These are phyloP conservation scores for Thermophis baileyi DNA, from an alignment of 2,113 vertebrate genomes.

Conservation along the genomic window DNA sequence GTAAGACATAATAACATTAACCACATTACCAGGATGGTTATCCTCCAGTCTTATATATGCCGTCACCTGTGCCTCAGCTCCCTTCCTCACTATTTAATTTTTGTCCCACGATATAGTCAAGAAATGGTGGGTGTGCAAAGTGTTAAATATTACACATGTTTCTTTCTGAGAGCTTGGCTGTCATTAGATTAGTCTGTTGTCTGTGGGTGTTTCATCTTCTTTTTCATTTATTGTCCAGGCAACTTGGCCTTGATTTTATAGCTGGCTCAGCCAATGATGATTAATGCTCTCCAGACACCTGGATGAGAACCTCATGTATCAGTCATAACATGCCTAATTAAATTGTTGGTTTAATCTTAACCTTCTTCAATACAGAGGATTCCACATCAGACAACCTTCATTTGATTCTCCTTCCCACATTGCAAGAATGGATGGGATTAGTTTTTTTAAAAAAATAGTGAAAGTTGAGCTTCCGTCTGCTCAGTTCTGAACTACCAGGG, in stretches of 20 bases:
- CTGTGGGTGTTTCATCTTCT: conserved; percentile 19
- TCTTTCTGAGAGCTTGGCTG: neutral
- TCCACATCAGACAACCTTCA: neutral
- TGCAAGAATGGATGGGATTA: neutral
- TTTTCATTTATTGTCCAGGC: conserved; percentile 45
- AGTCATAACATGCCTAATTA: conserved; percentile 48
- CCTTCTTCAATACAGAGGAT: neutral
- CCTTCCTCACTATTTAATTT: neutral
- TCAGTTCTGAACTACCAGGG: neutral
- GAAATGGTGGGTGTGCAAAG: neutral
- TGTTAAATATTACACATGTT: neutral
- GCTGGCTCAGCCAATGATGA: conserved; percentile 13
- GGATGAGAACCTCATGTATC: conserved; percentile 16
- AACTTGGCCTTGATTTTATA: conserved; percentile 44
- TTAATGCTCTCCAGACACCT: conserved; percentile 27
- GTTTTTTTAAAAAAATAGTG: neutral
- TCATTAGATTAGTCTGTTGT: conserved; percentile 2
- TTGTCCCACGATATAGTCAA: neutral
- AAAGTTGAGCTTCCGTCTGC: neutral
- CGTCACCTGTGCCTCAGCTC: neutral
- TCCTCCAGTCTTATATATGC: neutral
- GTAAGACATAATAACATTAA: neutral
- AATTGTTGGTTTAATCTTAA: conserved; percentile 35
- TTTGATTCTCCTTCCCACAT: neutral
- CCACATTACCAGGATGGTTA: neutral